These are phyloP conservation scores for Eurystomus gularis DNA, from an alignment of 2,113 vertebrate species.

Conservation along the genomic window DNA sequence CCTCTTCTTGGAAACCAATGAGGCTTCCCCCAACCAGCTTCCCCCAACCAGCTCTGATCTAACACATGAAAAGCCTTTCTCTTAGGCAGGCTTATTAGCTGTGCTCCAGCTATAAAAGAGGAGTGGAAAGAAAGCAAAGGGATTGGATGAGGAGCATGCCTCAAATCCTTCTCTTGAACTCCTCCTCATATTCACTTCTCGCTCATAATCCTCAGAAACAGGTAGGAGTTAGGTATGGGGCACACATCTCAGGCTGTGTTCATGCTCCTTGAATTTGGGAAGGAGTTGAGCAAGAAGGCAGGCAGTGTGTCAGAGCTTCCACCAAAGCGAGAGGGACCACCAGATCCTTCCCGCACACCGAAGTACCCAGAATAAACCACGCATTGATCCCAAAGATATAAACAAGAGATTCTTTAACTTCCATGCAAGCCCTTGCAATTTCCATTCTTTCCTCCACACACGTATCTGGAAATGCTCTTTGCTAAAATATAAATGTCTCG, in stretches of 20 bases:
- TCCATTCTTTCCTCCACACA: not conserved
- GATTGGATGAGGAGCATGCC: not conserved
- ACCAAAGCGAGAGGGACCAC: not conserved
- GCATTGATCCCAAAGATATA: not conserved
- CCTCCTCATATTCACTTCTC: not conserved
- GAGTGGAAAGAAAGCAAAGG: not conserved
- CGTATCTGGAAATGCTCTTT: slow-evolving; percentile 40
- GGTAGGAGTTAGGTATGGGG: not conserved
- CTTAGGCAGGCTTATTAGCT: not conserved
- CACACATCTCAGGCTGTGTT: not conserved
- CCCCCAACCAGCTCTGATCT: not conserved
- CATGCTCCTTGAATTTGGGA: not conserved
- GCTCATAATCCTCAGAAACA: not conserved
- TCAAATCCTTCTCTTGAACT: not conserved
- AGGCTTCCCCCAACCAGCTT: slow-evolving; percentile 21
- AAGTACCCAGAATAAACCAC: not conserved
- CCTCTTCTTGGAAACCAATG: slow-evolving; percentile 22
- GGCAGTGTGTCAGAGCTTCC: not conserved
- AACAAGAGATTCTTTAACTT: not conserved
- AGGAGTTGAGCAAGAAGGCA: not conserved
- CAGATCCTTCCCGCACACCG: not conserved
- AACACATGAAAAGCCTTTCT: not conserved
- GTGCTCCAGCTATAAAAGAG: not conserved
- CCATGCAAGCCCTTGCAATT: not conserved
- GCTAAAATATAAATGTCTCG: not conserved